Evolutionary conservation across 2,888 invertebrate genomes (phyloP).

Genomic region (Hirtodrosophila cameraria): DNA sequence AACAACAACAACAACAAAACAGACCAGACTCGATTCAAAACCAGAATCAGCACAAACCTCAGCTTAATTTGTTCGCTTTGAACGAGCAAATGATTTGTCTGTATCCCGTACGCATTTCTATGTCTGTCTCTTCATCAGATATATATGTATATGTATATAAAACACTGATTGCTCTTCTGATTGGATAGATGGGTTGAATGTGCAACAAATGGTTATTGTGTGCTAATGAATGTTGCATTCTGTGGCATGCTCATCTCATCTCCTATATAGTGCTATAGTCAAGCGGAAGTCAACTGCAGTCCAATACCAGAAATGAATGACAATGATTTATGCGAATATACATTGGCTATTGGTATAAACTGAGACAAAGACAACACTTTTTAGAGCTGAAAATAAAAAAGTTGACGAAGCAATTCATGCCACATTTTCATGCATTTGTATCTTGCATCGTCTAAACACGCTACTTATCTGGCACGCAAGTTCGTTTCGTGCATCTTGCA

Average conservation of each 20-base stretch:
- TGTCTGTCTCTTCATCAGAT: conserved; percentile 1
- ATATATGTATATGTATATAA: conserved; percentile 7
- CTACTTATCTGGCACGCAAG: too few species aligned
- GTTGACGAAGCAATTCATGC: too few species aligned
- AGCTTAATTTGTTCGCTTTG: conserved; percentile 44
- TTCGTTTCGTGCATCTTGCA: too few species aligned
- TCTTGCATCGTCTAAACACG: too few species aligned
- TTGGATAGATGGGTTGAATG: conserved; percentile 13
- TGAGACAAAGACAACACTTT: too few species aligned
- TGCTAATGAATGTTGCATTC: conserved; percentile 56
- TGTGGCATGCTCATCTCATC: conserved; percentile 17
- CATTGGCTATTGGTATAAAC: conserved; percentile 5
- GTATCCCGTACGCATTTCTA: conserved; percentile 44
- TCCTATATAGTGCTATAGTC: conserved; percentile 16
- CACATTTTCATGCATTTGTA: too few species aligned
- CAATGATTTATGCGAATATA: conserved; percentile 22
- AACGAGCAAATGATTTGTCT: conserved; percentile 43
- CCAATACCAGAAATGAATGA: conserved; percentile 25
- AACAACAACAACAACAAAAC: conserved; percentile 4
- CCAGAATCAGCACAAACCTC: conserved; percentile 24
- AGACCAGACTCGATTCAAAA: background rate
- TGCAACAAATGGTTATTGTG: conserved; percentile 63
- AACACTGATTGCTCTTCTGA: conserved; percentile 2
- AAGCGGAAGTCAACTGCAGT: conserved; percentile 61
- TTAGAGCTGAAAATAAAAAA: background rate